These are phyloP conservation scores for Diploscapter pachys DNA, from an alignment of 1,140 invertebrate species.

Conservation along the genomic window DNA sequence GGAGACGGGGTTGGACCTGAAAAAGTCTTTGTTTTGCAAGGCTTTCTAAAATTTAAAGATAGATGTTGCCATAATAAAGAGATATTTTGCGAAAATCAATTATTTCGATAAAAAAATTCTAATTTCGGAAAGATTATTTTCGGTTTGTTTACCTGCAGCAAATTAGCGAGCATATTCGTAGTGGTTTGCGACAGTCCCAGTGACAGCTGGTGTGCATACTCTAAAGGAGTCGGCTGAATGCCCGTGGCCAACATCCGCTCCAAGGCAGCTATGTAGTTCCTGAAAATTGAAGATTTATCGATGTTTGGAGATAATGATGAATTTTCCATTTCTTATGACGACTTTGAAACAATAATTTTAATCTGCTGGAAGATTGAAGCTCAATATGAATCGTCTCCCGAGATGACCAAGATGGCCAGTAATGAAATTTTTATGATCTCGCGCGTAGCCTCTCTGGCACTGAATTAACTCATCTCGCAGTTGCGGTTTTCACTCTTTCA, in stretches of 20 bases:
- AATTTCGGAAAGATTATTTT: constrained; percentile 10
- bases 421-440: too few relatives aligned
- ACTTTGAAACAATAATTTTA: too few relatives aligned
- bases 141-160: constrained; percentile 37
- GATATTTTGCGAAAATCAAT: neutral
- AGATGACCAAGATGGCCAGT: too few relatives aligned
- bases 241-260: constrained; percentile 61
- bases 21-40: neutral
- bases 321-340: too few relatives aligned
- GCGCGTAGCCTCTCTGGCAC: too few relatives aligned
- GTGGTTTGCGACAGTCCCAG: constrained; percentile 54
- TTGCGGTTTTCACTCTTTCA: too few relatives aligned
- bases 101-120: neutral
- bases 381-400: too few relatives aligned
- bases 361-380: too few relatives aligned
- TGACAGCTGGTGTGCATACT: constrained; percentile 47
- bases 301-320: too few relatives aligned
- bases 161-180: constrained; percentile 51
- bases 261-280: constrained; percentile 77
- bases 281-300: too few relatives aligned
- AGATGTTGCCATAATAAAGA: constrained; percentile 11
- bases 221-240: constrained; percentile 43
- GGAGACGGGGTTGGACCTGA: constrained; percentile 17
- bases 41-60: neutral
- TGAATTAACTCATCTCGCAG: too few relatives aligned